Percentiles rank a stretch among this genome's conserved stretches.
These are phyloP conservation scores for Microtus montanus DNA, from an alignment of 2,113 vertebrate species.

Conservation along the genomic window DNA sequence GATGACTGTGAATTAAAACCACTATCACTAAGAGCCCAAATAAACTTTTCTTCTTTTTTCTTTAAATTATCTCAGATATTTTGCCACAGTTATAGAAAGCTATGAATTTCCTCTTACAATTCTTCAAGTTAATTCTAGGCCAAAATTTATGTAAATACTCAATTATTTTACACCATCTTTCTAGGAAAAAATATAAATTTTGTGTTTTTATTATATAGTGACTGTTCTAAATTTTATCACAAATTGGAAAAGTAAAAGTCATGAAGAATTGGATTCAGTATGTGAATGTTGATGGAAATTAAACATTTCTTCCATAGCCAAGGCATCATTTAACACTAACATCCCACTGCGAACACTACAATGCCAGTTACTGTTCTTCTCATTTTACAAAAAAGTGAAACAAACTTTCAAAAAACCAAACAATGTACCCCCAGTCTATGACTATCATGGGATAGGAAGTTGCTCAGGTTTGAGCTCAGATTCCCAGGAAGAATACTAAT, in stretches of 20 bases:
- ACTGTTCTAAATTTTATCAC: slow-evolving; percentile 17
- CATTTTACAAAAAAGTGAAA: neutral
- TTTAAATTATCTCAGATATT: neutral
- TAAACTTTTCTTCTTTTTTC: neutral
- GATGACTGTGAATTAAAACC: neutral
- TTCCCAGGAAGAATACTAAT: neutral
- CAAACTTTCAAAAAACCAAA: neutral
- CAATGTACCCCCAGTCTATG: neutral
- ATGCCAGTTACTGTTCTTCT: neutral
- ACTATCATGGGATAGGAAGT: neutral
- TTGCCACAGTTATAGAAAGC: neutral
- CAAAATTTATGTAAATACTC: slow-evolving; percentile 6
- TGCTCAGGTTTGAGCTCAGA: neutral
- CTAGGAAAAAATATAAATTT: neutral
- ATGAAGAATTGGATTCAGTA: neutral
- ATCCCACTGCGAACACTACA: neutral
- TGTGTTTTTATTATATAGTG: neutral
- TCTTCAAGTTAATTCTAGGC: slow-evolving; percentile 14
- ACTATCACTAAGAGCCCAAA: neutral
- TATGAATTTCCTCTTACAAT: neutral
- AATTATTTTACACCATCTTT: slow-evolving; percentile 2
- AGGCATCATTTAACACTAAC: neutral
- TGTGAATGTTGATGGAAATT: neutral
- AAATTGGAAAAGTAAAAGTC: neutral
- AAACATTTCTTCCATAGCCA: neutral